phyloP scores from a whole-genome alignment of 2,797 vertebrate genomes.

The Fistularia tabacaria region DNA sequence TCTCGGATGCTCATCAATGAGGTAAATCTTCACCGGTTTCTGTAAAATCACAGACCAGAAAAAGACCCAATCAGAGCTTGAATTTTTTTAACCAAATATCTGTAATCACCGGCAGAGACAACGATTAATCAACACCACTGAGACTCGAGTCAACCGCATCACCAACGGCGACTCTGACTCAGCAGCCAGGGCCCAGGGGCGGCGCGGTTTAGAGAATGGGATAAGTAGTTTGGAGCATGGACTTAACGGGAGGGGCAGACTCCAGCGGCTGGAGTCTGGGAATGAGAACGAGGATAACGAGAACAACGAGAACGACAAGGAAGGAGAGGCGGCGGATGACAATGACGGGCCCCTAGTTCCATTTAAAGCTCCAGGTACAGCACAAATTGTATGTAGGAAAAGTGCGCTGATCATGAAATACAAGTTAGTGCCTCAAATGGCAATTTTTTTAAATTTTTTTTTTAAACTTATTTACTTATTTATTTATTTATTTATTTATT shows the following conservation, averaged over 20 bases:
- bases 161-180: slow-evolving; percentile 86
- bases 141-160: slow-evolving; percentile 71
- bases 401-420: too few relatives aligned
- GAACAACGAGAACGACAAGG: slow-evolving; percentile 80
- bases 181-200: slow-evolving; percentile 76
- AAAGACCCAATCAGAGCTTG: too few relatives aligned
- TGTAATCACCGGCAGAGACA: slow-evolving; percentile 77
- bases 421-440: too few relatives aligned
- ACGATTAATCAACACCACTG: slow-evolving; percentile 87
- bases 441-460: too few relatives aligned
- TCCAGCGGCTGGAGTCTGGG: slow-evolving; percentile 65
- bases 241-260: slow-evolving; percentile 65
- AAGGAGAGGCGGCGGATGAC: slow-evolving; percentile 77
- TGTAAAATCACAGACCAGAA: background rate
- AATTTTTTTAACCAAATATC: background rate
- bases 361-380: slow-evolving; percentile 81
- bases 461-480: too few relatives aligned
- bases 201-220: slow-evolving; percentile 84
- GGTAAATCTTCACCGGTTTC: slow-evolving; percentile 60
- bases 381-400: background rate
- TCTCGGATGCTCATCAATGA: slow-evolving; percentile 97
- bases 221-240: slow-evolving; percentile 75
- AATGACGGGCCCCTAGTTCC: slow-evolving; percentile 82
- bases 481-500: too few relatives aligned
- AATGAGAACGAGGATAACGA: slow-evolving; percentile 84